Conservation (phyloP, 1,140 invertebrate genomes). For the Tribolium castaneum region DNA sequence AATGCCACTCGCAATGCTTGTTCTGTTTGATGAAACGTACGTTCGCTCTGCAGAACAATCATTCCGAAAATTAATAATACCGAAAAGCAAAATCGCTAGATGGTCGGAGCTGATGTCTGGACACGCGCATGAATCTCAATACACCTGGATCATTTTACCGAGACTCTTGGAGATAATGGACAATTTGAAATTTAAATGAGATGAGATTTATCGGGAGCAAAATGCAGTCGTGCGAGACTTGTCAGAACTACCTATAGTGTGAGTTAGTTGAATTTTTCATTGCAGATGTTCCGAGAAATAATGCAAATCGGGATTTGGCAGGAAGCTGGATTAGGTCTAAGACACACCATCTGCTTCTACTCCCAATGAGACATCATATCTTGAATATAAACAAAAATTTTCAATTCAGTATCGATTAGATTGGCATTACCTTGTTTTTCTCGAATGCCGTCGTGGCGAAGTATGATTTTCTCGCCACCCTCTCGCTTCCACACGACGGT, state of each 20-base stretch:
- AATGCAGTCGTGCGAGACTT: slow-evolving; percentile 56
- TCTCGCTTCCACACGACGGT: slow-evolving; percentile 83
- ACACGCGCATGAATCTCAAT: slow-evolving; percentile 42
- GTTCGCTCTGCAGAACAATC: slow-evolving; percentile 56
- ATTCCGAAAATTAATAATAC: slow-evolving; percentile 53
- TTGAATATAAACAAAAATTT: slow-evolving; percentile 53
- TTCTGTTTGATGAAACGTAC: slow-evolving; percentile 62
- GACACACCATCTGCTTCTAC: slow-evolving; percentile 52
- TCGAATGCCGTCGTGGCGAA: slow-evolving; percentile 73
- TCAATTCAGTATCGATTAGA: slow-evolving; percentile 9
- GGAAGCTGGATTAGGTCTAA: slow-evolving; percentile 51
- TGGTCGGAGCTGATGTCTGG: slow-evolving; percentile 9
- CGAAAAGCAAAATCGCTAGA: slow-evolving; percentile 36
- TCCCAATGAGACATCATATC: slow-evolving; percentile 58
- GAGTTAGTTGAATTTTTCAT: slow-evolving; percentile 60
- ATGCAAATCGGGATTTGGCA: slow-evolving; percentile 51
- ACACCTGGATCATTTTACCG: slow-evolving; percentile 51
- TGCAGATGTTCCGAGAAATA: slow-evolving; percentile 55
- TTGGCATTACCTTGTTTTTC: slow-evolving; percentile 73
- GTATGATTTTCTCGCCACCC: slow-evolving; percentile 77
- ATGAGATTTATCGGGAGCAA: slow-evolving; percentile 58
- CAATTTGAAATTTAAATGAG: slow-evolving; percentile 62
- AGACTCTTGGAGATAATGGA: slow-evolving; percentile 55
- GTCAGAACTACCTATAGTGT: slow-evolving; percentile 57
- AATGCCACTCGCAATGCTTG: slow-evolving; percentile 63